phyloP scores from a whole-genome alignment of 2,888 invertebrate species.

The Troglohyphantes excavatus region DNA sequence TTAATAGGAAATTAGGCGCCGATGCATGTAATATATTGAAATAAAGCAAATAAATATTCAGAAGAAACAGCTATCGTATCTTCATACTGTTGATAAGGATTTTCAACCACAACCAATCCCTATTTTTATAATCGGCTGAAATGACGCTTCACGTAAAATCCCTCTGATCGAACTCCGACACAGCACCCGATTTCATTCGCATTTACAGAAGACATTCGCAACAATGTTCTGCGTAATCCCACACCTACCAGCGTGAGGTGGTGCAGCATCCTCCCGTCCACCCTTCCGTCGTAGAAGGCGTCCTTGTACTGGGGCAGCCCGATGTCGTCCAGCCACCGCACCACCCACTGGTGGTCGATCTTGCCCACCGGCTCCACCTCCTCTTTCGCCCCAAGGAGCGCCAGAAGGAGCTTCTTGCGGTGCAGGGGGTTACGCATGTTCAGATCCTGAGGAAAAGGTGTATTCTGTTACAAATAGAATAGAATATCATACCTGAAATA shows the following conservation, averaged over 20 bases:
- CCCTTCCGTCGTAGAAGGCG: slow-evolving; percentile 89
- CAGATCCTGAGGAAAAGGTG: slow-evolving; percentile 65
- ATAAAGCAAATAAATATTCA: too few relatives aligned
- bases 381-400: slow-evolving; percentile 83
- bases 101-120: too few relatives aligned
- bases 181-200: too few relatives aligned
- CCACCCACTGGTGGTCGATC: slow-evolving; percentile 90
- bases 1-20: too few relatives aligned
- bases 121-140: too few relatives aligned
- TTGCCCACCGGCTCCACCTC: slow-evolving; percentile 66
- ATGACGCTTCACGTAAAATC: too few relatives aligned
- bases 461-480: not conserved
- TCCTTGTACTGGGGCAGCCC: slow-evolving; percentile 98
- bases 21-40: too few relatives aligned
- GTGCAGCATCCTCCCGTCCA: slow-evolving; percentile 94
- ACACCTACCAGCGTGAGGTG: slow-evolving; percentile 88
- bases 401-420: slow-evolving; percentile 93
- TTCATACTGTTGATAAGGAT: too few relatives aligned
- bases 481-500: not conserved
- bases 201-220: too few relatives aligned
- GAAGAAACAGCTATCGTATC: too few relatives aligned
- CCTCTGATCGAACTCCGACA: too few relatives aligned
- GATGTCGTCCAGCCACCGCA: slow-evolving; percentile 98
- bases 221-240: not conserved
- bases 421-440: slow-evolving; percentile 88